Evolutionary conservation across 2,888 invertebrate species (phyloP), one percentile per base, ranked within the genome.

Genomic region (Sturmia bella): DNA sequence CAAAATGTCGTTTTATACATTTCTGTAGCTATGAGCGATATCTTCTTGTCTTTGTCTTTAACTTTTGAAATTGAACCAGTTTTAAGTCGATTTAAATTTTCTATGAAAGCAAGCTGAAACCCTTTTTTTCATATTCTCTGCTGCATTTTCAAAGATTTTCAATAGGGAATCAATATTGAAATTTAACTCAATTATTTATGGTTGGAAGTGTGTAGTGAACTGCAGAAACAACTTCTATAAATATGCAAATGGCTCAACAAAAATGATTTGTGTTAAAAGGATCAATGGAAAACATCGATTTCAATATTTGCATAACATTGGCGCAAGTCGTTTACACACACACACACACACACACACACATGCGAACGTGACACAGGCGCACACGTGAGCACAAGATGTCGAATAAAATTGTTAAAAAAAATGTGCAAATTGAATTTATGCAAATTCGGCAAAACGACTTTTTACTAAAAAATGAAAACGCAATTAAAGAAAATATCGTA

Each of bases 291-390:
- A 19, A 66, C 61, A 83, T 77, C 72, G 85, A 84, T 85, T 85
- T 21, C 39, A 68, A 72, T 83, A 85, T 85, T 85, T 84, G 83
- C 85, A 85, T 85, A 85, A 85, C 85, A 85, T 59, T 85, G 85
- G 85, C 85, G 84, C 88, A 88, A 87, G 88, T 87, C 87, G 86
- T 12, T 41, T n/a, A 19, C 37, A 27, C 3, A 43, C 52, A 21
- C 41, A 19, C 32, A 57, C 21, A 32, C 2, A 48, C 59, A 84
- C 83, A n/a, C 19, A 32, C 15, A 12, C 6, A 17, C 32, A 32
- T 9, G 70, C 17, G 11, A 4, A 7, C 41, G 9, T 9, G 4
- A 82, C 79, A 13, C 27, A 13, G 37, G 6, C 2, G 11, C 3
- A 1, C 32, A 32, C 32, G 32, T 32, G 27, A 27, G 3, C 27